A percentile compares a stretch with the other conserved stretches of the same genome.
These are phyloP conservation scores for Cacatua alba DNA, from an alignment of 2,113 vertebrate genomes.

Conservation along the genomic window DNA sequence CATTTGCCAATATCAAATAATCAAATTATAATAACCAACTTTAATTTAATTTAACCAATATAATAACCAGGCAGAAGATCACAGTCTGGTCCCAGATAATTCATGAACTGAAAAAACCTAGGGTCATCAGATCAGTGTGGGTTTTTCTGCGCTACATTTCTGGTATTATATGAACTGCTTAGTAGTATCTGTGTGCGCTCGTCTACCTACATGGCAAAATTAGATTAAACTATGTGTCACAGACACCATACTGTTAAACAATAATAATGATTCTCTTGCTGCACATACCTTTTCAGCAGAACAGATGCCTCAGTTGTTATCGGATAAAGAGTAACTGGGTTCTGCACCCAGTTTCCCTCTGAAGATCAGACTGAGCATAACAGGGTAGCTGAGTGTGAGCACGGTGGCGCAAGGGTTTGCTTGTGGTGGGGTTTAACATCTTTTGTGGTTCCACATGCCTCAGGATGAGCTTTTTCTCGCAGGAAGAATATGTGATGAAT, in stretches of 20 bases:
- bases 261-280: neutral
- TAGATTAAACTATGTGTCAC: conserved; percentile 28
- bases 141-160: conserved; percentile 20
- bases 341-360: neutral
- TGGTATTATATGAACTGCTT: neutral
- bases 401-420: neutral
- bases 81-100: neutral
- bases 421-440: neutral
- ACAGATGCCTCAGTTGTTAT: neutral
- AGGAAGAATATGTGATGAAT: neutral
- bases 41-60: neutral
- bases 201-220: conserved; percentile 23
- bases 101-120: neutral
- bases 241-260: neutral
- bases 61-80: neutral
- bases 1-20: neutral
- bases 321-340: neutral
- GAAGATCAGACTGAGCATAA: neutral
- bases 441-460: neutral
- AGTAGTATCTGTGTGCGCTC: neutral
- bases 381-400: neutral
- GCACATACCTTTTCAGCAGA: neutral
- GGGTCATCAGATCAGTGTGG: neutral
- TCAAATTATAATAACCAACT: neutral
- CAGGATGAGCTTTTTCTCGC: neutral